These are phyloP conservation scores for Camponotus floridanus DNA, from an alignment of 1,140 invertebrate genomes.

Conservation along the genomic window DNA sequence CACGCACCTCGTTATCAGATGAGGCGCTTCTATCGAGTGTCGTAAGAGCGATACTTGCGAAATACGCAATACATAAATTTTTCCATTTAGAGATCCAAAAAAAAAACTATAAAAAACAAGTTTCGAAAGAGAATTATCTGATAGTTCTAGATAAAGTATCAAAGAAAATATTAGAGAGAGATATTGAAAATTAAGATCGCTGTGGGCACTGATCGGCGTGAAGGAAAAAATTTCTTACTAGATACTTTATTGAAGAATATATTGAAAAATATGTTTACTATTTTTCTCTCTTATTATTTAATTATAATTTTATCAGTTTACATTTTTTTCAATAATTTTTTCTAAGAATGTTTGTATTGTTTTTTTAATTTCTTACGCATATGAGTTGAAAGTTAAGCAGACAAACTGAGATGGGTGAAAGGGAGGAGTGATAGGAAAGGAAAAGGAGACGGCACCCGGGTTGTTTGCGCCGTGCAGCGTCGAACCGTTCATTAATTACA, in stretches of 20 bases:
- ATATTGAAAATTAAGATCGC: too few relatives aligned
- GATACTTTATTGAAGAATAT: too few relatives aligned
- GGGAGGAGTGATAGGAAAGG: not conserved
- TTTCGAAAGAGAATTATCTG: too few relatives aligned
- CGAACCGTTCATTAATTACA: conserved; percentile 71
- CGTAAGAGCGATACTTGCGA: not conserved
- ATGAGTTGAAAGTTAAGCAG: conserved; percentile 4
- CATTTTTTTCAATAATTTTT: not conserved
- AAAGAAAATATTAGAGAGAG: too few relatives aligned
- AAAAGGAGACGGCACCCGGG: conserved; percentile 31
- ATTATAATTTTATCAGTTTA: not conserved
- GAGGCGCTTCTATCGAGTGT: conserved; percentile 18
- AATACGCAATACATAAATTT: not conserved
- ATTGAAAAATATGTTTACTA: not conserved
- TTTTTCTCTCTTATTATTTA: not conserved
- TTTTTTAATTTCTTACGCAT: conserved; percentile 26
- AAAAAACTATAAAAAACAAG: too few relatives aligned
- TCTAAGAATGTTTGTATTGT: not conserved
- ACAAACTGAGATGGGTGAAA: conserved; percentile 1
- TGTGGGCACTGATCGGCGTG: too few relatives aligned
- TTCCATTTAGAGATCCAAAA: too few relatives aligned
- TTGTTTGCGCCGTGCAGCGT: conserved; percentile 63
- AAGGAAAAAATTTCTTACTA: too few relatives aligned
- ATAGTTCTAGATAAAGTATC: too few relatives aligned
- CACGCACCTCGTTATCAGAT: conserved; percentile 68